Base-by-base conservation (phyloP, 2,797 vertebrate species). In the Falco biarmicus region DNA sequence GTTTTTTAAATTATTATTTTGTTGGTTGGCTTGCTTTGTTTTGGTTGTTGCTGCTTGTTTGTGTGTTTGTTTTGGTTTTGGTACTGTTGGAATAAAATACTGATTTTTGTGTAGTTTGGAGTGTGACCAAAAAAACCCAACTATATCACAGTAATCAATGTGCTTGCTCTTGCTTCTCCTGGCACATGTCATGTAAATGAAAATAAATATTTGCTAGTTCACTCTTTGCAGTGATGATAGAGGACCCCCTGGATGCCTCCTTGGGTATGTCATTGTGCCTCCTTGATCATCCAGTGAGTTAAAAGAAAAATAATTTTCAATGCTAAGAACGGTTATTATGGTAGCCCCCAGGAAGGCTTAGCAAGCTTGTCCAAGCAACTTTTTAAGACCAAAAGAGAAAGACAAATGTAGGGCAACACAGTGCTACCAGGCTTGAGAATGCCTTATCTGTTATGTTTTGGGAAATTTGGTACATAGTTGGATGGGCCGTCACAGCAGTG, bases 401-500 rank as follows among this genome's bases (percentile, higher is more conserved):
- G 28, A 26, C 6, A 54, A 69, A 37, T 10, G 11, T 26, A 48
- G 34, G n/a, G 10, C 32, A 25, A 6, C 6, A 12, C 8, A 34
- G 22, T 25, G 11, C 14, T 81, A n/a, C 31, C 28, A 54, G 53
- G 19, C 20, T 45, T 79, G 15, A 24, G 59, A 75, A 37, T 17
- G 13, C 26, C 34, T 37, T 22, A 9, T 39, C 34, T 37, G 11
- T 47, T 43, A 24, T 1, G 10, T 45, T 59, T 60, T 17, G 45
- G 26, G 37, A 80, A 64, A 64, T 50, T 1, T 20, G 41, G 9
- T 39, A 24, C 13, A 6, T 26, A 19, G 5, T 60, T 12, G 15
- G 11, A 31, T n/a, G 16, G 28, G 10, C 5, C 4, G 1, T 48
- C 41, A 10, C 1, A 6, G 26, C 45, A 51, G 9, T 18, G 17